A percentile compares a stretch with the other conserved stretches of the same genome.
These are phyloP conservation scores for Rhinopomastus cyanomelas DNA, from an alignment of 2,113 vertebrate species.

Conservation along the genomic window DNA sequence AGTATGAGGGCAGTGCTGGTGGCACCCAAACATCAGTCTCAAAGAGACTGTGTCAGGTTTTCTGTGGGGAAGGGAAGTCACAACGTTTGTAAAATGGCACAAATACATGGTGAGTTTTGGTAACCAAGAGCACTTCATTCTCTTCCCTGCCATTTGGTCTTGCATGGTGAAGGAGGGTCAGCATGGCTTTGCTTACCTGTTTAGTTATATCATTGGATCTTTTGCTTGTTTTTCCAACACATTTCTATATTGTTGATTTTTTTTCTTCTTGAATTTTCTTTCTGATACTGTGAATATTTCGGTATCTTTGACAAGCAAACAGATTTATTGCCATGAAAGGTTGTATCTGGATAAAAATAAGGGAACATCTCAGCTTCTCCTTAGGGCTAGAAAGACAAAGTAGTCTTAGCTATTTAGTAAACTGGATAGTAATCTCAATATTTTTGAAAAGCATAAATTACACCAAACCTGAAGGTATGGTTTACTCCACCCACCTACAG, in stretches of 20 bases:
- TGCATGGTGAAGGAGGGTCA: not conserved
- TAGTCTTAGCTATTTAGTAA: not conserved
- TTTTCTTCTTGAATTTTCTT: slow-evolving; percentile 1
- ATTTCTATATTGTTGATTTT: not conserved
- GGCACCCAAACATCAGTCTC: not conserved
- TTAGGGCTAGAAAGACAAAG: not conserved
- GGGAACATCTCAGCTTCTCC: not conserved
- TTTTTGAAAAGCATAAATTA: not conserved
- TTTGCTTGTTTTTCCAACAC: fast-evolving
- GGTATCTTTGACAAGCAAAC: not conserved
- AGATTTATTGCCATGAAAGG: not conserved
- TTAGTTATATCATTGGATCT: not conserved
- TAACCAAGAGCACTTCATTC: not conserved
- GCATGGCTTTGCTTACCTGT: not conserved
- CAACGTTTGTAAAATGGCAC: not conserved
- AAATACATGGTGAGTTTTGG: not conserved
- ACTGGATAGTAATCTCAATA: not conserved
- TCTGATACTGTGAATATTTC: not conserved
- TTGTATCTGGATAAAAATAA: not conserved
- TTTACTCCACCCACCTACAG: not conserved
- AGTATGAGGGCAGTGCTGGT: not conserved
- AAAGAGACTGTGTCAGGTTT: not conserved
- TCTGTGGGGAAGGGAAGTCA: not conserved
- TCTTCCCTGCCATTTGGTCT: not conserved
- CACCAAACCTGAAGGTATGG: not conserved